Conservation (phyloP, 2,888 invertebrate genomes). For the Dryadula phaetusa region DNA sequence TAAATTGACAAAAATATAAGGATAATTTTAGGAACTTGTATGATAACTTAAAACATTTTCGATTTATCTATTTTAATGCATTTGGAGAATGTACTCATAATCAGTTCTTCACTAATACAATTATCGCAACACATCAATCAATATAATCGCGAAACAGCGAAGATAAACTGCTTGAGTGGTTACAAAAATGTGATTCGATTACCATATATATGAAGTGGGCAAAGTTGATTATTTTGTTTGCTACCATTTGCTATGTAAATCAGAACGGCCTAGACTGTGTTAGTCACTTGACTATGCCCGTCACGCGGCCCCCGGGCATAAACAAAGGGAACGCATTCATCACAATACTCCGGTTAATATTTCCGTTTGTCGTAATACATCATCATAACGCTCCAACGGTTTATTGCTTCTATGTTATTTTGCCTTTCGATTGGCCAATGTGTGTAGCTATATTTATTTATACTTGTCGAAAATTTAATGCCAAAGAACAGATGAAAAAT, state of each 20-base stretch:
- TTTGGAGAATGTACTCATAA: slow-evolving; percentile 12
- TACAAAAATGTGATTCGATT: slow-evolving; percentile 41
- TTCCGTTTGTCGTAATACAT: slow-evolving; percentile 65
- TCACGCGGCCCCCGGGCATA: slow-evolving; percentile 48
- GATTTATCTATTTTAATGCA: background rate
- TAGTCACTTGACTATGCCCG: slow-evolving; percentile 46
- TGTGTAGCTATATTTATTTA: slow-evolving; percentile 62
- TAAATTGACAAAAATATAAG: background rate
- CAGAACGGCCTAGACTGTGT: slow-evolving; percentile 35
- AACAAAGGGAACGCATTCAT: slow-evolving; percentile 63
- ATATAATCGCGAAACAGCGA: slow-evolving; percentile 26
- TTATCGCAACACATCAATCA: slow-evolving; percentile 38
- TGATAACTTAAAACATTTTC: background rate
- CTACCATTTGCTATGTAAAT: slow-evolving; percentile 33
- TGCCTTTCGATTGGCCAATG: slow-evolving; percentile 60
- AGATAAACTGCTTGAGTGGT: slow-evolving; percentile 41
- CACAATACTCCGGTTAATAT: slow-evolving; percentile 64
- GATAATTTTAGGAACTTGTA: no score
- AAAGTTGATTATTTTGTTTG: slow-evolving; percentile 36
- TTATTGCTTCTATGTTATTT: slow-evolving; percentile 65
- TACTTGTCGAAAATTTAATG: slow-evolving; percentile 43
- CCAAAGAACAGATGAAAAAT: slow-evolving; percentile 29
- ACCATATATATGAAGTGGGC: slow-evolving; percentile 37
- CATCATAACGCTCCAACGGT: slow-evolving; percentile 49
- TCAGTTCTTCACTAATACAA: slow-evolving; percentile 18